Evolutionary conservation across 92 coral and sea anemone species (phyloP).

Genomic region (Montipora capitata): DNA sequence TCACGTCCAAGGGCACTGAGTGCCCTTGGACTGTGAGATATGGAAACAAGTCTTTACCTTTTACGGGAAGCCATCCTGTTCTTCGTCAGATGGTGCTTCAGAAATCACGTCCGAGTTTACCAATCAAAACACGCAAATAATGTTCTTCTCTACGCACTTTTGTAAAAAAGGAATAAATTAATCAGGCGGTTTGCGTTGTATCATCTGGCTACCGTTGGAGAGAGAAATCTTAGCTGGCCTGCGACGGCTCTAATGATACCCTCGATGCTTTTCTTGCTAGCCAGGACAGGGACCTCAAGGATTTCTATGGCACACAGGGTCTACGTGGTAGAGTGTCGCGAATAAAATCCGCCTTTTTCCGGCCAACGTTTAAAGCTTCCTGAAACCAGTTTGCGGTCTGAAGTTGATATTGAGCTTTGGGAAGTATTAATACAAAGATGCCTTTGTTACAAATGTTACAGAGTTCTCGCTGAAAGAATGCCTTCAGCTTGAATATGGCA

Average conservation of each 20-base stretch:
- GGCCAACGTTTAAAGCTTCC: slow-evolving; percentile 14
- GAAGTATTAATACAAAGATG: neutral
- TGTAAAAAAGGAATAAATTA: too few relatives aligned
- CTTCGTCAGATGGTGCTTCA: too few relatives aligned
- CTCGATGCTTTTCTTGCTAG: too few relatives aligned
- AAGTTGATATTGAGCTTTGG: slow-evolving; percentile 2
- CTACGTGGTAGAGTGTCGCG: slow-evolving; percentile 27
- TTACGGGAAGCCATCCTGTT: too few relatives aligned
- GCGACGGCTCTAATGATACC: neutral
- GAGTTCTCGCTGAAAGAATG: neutral
- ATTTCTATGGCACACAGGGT: neutral
- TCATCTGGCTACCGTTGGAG: too few relatives aligned
- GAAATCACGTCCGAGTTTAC: too few relatives aligned
- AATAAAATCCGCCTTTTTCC: neutral
- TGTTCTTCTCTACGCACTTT: too few relatives aligned
- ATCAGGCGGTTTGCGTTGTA: too few relatives aligned
- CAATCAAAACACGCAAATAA: too few relatives aligned
- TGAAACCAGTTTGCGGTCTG: slow-evolving; percentile 24
- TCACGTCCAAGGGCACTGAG: too few relatives aligned
- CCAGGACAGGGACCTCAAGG: neutral
- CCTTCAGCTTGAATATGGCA: neutral
- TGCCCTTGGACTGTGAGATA: too few relatives aligned
- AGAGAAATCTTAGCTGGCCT: neutral
- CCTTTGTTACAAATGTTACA: neutral
- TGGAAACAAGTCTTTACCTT: too few relatives aligned